phyloP scores from a whole-genome alignment of 1,140 invertebrate species.

The Wasmannia auropunctata region DNA sequence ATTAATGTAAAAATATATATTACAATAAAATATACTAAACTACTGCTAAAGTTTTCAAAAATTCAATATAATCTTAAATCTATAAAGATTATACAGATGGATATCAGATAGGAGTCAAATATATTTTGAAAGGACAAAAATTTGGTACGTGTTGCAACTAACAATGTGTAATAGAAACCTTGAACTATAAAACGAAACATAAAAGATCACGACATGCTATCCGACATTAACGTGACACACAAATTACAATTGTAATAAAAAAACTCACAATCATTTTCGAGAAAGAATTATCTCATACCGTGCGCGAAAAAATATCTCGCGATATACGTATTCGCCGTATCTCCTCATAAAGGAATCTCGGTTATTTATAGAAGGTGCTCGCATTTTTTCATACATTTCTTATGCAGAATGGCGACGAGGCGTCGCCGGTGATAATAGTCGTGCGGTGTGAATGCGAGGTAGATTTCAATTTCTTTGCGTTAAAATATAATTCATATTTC shows the following conservation, averaged over 20 bases:
- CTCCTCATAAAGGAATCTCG: constrained; percentile 12
- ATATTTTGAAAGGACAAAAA: neutral
- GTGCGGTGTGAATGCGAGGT: neutral
- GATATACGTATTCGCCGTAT: neutral
- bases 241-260: constrained; percentile 25
- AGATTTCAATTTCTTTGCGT: neutral
- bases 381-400: constrained; percentile 34
- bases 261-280: constrained; percentile 15
- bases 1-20: no score
- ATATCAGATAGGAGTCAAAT: no score
- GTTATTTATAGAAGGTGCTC: constrained; percentile 31
- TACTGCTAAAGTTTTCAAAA: no score
- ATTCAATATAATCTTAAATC: no score
- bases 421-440: constrained; percentile 4
- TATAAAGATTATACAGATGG: no score
- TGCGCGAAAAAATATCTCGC: constrained; percentile 12
- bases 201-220: neutral
- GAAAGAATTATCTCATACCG: constrained; percentile 17
- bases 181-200: neutral
- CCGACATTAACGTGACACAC: neutral
- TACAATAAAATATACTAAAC: no score
- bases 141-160: neutral
- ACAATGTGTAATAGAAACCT: neutral
- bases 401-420: neutral
- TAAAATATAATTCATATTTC: neutral